phyloP scores from a whole-genome alignment of 2,797 vertebrate genomes.

The Gambusia yucatana region DNA sequence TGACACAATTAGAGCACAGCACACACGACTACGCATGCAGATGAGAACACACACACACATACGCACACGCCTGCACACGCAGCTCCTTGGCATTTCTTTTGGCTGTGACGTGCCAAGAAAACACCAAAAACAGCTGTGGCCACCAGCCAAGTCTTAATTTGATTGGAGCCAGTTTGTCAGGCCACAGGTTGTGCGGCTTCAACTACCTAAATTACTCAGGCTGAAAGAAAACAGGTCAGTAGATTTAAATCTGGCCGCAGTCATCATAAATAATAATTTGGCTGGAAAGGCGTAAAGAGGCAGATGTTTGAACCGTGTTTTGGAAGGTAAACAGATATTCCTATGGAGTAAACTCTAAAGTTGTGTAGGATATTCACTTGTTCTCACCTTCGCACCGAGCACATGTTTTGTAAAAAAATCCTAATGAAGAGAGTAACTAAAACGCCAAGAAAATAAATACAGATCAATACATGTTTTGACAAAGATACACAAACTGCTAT shows the following conservation, averaged over 20 bases:
- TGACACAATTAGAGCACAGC: slow-evolving; percentile 32
- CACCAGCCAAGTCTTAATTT: slow-evolving; percentile 41
- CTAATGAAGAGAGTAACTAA: neutral
- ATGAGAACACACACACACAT: neutral
- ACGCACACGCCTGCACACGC: neutral
- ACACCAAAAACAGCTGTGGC: slow-evolving; percentile 44
- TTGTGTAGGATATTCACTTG: neutral
- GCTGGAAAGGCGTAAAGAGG: neutral
- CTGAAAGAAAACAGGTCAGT: slow-evolving; percentile 27
- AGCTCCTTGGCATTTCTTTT: neutral
- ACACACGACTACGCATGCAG: neutral
- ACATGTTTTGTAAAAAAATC: neutral
- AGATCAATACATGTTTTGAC: neutral
- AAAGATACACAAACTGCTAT: neutral
- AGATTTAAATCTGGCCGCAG: neutral
- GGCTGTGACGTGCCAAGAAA: slow-evolving; percentile 33
- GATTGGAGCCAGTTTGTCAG: slow-evolving; percentile 41
- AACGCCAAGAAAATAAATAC: neutral
- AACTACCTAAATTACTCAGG: slow-evolving; percentile 28
- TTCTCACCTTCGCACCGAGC: neutral
- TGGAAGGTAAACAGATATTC: neutral
- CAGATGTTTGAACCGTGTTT: neutral
- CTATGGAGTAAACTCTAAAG: neutral
- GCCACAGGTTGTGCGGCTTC: slow-evolving; percentile 29
- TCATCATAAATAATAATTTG: neutral